Evolutionary conservation across 2,888 invertebrate genomes (phyloP).

Genomic region (Halocaridina rubra): DNA sequence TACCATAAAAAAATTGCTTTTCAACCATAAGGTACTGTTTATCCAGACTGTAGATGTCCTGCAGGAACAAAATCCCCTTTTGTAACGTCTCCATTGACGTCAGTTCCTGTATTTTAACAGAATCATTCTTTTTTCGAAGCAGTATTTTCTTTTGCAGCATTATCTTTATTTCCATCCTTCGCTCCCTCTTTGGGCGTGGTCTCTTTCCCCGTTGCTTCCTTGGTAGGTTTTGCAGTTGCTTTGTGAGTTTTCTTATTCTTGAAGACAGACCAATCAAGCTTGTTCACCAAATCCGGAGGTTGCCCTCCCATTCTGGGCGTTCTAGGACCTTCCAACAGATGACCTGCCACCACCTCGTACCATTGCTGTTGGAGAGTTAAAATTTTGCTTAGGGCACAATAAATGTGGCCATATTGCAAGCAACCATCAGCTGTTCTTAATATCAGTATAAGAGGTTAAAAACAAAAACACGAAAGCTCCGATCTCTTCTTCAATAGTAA

Average conservation of each 20-base stretch:
- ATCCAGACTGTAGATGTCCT: neutral
- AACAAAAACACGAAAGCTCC: too few relatives aligned
- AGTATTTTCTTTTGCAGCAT: neutral
- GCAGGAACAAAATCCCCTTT: too few relatives aligned
- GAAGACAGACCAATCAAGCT: constrained; percentile 57
- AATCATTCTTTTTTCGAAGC: neutral
- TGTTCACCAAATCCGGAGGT: constrained; percentile 35
- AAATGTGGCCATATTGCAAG: neutral
- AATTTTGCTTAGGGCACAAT: neutral
- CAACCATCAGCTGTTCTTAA: too few relatives aligned
- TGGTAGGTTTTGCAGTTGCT: neutral
- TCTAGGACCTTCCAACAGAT: constrained; percentile 51
- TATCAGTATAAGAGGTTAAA: too few relatives aligned
- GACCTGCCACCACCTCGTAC: constrained; percentile 56
- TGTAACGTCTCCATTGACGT: neutral
- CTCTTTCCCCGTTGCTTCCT: constrained; percentile 8
- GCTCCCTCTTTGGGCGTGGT: neutral
- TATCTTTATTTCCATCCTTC: neutral
- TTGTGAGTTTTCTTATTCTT: constrained; percentile 55
- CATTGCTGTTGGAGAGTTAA: constrained; percentile 39
- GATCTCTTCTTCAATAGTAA: too few relatives aligned
- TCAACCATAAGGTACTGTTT: too few relatives aligned
- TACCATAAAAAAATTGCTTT: neutral
- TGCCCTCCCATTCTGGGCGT: constrained; percentile 6
- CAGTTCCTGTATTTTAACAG: neutral